phyloP scores from a whole-genome alignment of 2,888 invertebrate genomes.

The Scotopteryx bipunctaria region DNA sequence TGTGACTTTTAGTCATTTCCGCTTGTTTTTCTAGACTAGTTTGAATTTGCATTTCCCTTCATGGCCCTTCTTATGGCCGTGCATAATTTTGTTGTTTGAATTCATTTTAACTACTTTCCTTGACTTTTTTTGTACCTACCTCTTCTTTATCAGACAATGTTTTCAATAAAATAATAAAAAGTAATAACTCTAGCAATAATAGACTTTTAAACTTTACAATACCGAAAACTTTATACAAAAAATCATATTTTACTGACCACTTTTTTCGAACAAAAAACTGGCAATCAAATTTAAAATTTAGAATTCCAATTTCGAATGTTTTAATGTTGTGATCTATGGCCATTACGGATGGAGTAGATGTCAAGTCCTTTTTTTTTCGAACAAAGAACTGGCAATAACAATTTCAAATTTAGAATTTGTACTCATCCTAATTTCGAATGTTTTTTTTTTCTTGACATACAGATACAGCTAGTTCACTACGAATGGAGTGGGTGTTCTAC shows the following conservation, averaged over 20 bases:
- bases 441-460: no score
- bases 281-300: background rate
- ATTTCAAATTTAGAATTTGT: background rate
- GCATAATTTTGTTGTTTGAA: conserved; percentile 29
- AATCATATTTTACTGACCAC: no score
- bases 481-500: no score
- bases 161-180: background rate
- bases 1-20: conserved; percentile 22
- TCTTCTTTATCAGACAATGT: conserved; percentile 62
- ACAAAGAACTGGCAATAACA: background rate
- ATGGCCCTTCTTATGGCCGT: conserved; percentile 18
- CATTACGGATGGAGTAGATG: no score
- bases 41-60: conserved; percentile 2
- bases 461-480: conserved; percentile 55
- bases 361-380: no score
- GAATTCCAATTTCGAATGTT: background rate
- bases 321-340: no score
- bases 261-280: background rate
- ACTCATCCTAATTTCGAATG: no score
- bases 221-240: no score
- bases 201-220: no score
- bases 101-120: conserved; percentile 2
- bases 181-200: no score
- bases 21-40: conserved; percentile 14
- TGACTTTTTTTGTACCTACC: conserved; percentile 26